These are phyloP conservation scores for Coryphaenoides rupestris DNA, from an alignment of 2,113 vertebrate species.

Conservation along the genomic window DNA sequence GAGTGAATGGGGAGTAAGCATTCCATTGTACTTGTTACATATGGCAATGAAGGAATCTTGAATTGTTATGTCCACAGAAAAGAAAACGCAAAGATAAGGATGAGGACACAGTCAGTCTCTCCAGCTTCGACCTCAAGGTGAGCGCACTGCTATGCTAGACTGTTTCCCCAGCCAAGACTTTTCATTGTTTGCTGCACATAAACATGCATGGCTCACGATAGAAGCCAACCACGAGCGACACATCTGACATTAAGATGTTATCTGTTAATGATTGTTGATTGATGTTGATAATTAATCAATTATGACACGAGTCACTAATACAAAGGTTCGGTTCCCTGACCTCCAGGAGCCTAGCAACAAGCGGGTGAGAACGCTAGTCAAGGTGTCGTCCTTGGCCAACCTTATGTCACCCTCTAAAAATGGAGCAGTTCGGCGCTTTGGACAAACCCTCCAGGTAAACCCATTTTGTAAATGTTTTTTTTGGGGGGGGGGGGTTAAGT, in stretches of 20 bases:
- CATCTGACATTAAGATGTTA: too few species aligned
- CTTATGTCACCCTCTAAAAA: conserved; percentile 96
- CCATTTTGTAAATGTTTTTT: too few species aligned
- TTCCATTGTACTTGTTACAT: too few species aligned
- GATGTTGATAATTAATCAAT: too few species aligned
- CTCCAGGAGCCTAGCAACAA: conserved; percentile 92
- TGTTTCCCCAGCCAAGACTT: background rate
- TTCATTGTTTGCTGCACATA: too few species aligned
- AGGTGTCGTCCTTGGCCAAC: conserved; percentile 94
- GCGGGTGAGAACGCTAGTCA: conserved; percentile 84
- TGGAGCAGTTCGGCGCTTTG: conserved; percentile 92
- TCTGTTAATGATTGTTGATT: too few species aligned
- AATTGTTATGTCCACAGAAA: conserved; percentile 58
- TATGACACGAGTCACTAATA: too few species aligned
- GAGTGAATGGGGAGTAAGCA: too few species aligned
- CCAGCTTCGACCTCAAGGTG: conserved; percentile 68
- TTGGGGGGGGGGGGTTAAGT: too few species aligned
- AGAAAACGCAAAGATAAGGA: conserved; percentile 68
- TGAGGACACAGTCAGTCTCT: conserved; percentile 63
- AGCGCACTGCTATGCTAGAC: conserved; percentile 15
- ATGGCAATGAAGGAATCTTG: too few species aligned
- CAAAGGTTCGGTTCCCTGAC: background rate
- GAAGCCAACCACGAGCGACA: too few species aligned
- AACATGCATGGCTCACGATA: too few species aligned
- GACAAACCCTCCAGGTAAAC: conserved; percentile 94